phyloP scores from a whole-genome alignment of 23 tunicate species.

The Halocynthia roretzi region DNA sequence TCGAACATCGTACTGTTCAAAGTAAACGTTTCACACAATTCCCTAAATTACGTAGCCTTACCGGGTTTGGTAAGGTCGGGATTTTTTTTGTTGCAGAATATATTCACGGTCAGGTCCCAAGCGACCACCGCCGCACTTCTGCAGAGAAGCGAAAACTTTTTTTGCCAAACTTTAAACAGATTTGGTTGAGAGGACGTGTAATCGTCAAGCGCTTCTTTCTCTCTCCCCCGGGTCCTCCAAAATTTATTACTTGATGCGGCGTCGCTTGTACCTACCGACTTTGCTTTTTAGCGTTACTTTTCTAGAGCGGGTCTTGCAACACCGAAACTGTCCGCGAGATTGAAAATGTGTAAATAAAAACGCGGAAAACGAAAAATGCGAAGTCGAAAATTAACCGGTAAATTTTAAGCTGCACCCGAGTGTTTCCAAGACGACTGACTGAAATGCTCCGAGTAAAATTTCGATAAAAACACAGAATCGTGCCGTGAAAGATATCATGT shows the following conservation, averaged over 20 bases:
- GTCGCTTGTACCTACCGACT: conserved; percentile 4
- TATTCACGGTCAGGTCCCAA: conserved; percentile 3
- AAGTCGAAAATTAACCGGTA: not conserved
- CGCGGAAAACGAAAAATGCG: conserved; percentile 1
- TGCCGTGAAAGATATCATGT: too few species aligned
- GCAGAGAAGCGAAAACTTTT: conserved; percentile 1
- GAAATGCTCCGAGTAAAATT: not conserved
- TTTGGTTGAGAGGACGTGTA: conserved; percentile 10
- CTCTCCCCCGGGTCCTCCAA: conserved; percentile 13
- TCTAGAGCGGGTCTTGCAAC: conserved; percentile 1
- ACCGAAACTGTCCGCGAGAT: conserved; percentile 11
- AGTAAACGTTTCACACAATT: not conserved
- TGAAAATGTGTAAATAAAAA: conserved; percentile 16
- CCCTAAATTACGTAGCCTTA: not conserved
- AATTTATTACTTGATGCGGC: conserved; percentile 17
- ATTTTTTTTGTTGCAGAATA: not conserved
- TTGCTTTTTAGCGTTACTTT: conserved; percentile 4
- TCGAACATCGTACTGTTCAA: too few species aligned
- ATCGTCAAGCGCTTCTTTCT: conserved; percentile 19
- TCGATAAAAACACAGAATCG: too few species aligned
- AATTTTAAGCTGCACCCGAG: conserved; percentile 2
- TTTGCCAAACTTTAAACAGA: conserved; percentile 8
- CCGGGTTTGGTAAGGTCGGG: not conserved
- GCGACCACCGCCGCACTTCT: not conserved
- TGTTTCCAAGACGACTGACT: not conserved